phyloP scores from a whole-genome alignment of 2,797 vertebrate species.

The Hephaestus fuliginosus region DNA sequence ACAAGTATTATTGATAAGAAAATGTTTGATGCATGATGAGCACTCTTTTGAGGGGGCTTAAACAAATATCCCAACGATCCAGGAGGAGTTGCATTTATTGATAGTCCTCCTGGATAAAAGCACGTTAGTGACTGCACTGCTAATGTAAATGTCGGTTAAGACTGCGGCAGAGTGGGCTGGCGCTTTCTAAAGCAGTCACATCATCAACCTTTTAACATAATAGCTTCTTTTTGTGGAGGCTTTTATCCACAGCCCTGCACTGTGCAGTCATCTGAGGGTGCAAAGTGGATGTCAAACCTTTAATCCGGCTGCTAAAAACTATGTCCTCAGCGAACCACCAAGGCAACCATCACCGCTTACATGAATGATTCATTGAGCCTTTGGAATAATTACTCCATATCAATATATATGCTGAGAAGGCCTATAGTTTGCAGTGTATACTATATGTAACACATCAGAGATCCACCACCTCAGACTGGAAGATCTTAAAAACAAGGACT shows the following conservation, averaged over 20 bases:
- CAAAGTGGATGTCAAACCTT: slow-evolving; percentile 3
- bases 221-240: slow-evolving; percentile 7
- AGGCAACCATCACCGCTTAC: neutral
- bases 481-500: neutral
- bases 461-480: neutral
- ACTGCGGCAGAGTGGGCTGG: neutral
- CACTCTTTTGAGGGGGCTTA: neutral
- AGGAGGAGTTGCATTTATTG: neutral
- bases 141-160: slow-evolving; percentile 18
- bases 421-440: neutral
- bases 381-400: neutral
- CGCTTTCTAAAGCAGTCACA: slow-evolving; percentile 22
- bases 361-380: neutral
- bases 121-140: neutral
- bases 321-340: neutral
- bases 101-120: slow-evolving; percentile 17
- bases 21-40: no score
- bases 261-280: neutral
- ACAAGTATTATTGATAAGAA: neutral
- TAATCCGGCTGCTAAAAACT: neutral
- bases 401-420: neutral
- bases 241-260: slow-evolving; percentile 16
- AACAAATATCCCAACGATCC: neutral
- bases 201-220: slow-evolving; percentile 37
- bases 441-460: neutral